Evolutionary conservation across 2,113 vertebrate species (phyloP).

Genomic region (Tympanuchus pallidicinctus): DNA sequence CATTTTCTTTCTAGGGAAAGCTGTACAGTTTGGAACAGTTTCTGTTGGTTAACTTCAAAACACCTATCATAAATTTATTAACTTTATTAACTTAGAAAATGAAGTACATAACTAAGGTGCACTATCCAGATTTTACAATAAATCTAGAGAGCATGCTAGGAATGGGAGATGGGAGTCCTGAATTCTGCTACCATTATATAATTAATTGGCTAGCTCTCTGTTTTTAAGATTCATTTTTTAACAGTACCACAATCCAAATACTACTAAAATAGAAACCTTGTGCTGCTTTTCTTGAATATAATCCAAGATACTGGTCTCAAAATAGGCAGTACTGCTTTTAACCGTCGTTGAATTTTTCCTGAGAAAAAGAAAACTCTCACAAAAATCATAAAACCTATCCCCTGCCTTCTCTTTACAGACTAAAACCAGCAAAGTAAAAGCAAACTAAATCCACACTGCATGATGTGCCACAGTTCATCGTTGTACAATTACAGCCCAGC

Average conservation of each 20-base stretch:
- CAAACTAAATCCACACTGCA: not conserved
- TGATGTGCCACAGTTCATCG: not conserved
- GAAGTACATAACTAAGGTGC: not conserved
- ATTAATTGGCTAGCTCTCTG: not conserved
- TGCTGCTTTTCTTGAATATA: constrained; percentile 43
- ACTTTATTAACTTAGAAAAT: not conserved
- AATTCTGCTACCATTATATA: not conserved
- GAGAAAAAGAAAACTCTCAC: not conserved
- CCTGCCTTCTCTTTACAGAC: not conserved
- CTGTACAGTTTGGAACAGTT: not conserved
- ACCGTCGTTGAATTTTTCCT: not conserved
- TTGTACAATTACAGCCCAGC: not conserved
- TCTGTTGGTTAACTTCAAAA: not conserved
- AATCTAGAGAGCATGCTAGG: not conserved
- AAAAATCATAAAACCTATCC: not conserved
- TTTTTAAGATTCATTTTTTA: constrained; percentile 6
- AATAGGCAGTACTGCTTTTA: not conserved
- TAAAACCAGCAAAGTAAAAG: not conserved
- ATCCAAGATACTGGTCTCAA: constrained; percentile 16
- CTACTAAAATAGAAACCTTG: constrained; percentile 28
- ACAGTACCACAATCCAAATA: constrained; percentile 7
- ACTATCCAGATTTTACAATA: not conserved
- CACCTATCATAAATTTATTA: not conserved
- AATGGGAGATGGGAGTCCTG: not conserved
- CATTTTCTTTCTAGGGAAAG: not conserved